These are phyloP conservation scores for Crypturellus undulatus DNA, from an alignment of 2,113 vertebrate genomes.

Conservation along the genomic window DNA sequence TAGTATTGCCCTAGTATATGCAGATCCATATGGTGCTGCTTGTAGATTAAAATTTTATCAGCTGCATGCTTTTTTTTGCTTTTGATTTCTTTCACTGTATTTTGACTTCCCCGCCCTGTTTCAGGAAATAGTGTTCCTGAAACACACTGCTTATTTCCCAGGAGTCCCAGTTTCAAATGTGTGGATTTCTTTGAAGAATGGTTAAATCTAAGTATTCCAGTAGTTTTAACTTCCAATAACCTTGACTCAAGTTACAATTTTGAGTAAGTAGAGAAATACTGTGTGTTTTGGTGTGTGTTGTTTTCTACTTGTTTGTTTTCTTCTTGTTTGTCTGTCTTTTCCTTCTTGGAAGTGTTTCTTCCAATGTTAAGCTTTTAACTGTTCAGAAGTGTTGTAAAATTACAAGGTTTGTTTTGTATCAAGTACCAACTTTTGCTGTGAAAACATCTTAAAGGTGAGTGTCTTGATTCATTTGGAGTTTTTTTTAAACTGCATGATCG, in stretches of 20 bases:
- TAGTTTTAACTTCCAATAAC: not conserved
- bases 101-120: no score
- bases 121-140: not conserved
- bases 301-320: no score
- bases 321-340: no score
- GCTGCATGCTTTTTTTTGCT: not conserved
- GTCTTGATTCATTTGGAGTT: not conserved
- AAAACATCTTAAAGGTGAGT: not conserved
- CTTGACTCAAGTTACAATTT: not conserved
- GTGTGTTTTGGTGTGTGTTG: no score
- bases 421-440: not conserved
- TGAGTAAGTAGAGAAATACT: not conserved
- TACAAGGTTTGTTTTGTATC: not conserved
- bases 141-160: not conserved
- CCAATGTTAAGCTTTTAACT: no score
- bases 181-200: not conserved
- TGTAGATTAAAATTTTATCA: not conserved
- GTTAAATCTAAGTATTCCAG: not conserved
- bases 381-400: not conserved
- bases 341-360: not conserved
- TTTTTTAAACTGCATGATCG: not conserved
- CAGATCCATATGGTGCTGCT: not conserved
- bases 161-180: not conserved
- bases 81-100: not conserved
- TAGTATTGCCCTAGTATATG: not conserved